These are phyloP conservation scores for Sinohyriopsis cumingii DNA, from an alignment of 2,888 invertebrate species.

Conservation along the genomic window DNA sequence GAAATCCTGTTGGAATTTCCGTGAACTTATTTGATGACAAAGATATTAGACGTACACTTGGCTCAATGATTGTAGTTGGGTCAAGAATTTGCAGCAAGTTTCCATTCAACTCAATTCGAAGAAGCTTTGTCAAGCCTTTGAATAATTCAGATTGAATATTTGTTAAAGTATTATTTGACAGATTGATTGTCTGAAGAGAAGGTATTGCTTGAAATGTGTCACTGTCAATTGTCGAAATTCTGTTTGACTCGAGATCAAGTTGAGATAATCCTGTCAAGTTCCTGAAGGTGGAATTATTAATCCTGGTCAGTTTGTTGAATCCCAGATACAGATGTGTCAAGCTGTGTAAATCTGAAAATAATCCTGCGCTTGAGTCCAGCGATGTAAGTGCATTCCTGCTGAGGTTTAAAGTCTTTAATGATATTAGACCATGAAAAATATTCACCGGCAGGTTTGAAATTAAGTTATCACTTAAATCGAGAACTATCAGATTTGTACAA, in stretches of 20 bases:
- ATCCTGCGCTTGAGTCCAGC: not conserved
- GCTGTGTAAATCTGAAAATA: too few species aligned
- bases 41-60: too few species aligned
- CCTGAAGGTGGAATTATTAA: too few species aligned
- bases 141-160: too few species aligned
- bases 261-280: not conserved
- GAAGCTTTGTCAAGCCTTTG: too few species aligned
- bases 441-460: slow-evolving; percentile 15
- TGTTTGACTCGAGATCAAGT: slow-evolving; percentile 25
- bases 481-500: slow-evolving; percentile 24
- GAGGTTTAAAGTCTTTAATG: slow-evolving; percentile 34
- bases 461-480: slow-evolving; percentile 34
- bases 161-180: slow-evolving; percentile 1
- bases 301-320: too few species aligned
- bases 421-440: slow-evolving; percentile 41
- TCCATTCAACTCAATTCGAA: too few species aligned
- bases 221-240: slow-evolving; percentile 26
- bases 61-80: too few species aligned
- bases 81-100: too few species aligned
- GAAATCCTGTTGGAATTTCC: too few species aligned
- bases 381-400: slow-evolving; percentile 28
- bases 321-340: too few species aligned
- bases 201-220: slow-evolving; percentile 24
- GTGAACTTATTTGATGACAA: too few species aligned
- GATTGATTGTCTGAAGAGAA: slow-evolving; percentile 21